Percentiles rank a stretch among this genome's conserved stretches.
Conservation (phyloP, 2,797 vertebrate genomes). For the Darevskia nairensis region DNA sequence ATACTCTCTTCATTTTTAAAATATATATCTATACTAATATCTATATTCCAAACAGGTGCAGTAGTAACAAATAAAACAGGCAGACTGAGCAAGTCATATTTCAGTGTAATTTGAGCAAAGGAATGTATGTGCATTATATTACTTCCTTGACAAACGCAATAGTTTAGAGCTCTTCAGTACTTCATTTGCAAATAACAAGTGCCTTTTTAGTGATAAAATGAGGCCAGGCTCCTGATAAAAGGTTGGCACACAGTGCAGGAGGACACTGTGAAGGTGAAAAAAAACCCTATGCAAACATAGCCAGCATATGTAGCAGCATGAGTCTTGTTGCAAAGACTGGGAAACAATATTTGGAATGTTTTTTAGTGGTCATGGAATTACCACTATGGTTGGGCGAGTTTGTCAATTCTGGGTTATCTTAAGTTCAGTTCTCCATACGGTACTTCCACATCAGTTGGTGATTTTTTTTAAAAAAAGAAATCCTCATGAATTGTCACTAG, state of each 20-base stretch:
- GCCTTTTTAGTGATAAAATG: not conserved
- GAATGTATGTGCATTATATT: not conserved
- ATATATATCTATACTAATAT: not conserved
- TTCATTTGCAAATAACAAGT: not conserved
- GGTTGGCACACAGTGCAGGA: not conserved
- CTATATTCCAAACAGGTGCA: not conserved
- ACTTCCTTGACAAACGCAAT: not conserved
- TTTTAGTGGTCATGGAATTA: no score
- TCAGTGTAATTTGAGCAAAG: not conserved
- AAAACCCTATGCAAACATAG: not conserved
- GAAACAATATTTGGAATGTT: not conserved
- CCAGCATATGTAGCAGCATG: not conserved
- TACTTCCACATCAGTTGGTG: no score
- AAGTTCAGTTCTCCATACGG: no score
- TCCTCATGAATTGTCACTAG: no score
- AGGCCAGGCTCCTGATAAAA: not conserved
- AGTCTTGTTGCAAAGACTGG: not conserved
- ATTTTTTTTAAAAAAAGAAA: no score
- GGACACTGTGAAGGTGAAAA: no score
- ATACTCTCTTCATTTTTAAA: not conserved
- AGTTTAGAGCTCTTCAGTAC: not conserved
- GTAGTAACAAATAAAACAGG: conserved; percentile 8
- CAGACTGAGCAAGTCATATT: not conserved
- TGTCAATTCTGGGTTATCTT: no score
- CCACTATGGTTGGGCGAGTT: no score